These are phyloP conservation scores for Thunnus thynnus DNA, from an alignment of 2,113 vertebrate genomes.

Conservation along the genomic window DNA sequence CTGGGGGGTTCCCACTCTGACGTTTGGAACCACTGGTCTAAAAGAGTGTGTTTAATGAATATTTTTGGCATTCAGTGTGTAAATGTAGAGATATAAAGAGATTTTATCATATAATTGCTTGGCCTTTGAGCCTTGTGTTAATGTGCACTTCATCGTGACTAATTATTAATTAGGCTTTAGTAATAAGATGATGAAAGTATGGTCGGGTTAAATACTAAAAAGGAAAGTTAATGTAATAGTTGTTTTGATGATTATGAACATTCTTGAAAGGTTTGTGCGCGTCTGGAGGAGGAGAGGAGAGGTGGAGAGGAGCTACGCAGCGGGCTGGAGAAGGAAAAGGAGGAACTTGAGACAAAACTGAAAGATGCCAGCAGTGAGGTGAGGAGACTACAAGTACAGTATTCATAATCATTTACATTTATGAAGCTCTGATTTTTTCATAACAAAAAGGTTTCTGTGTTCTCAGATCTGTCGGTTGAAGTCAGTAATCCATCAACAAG, in stretches of 20 bases:
- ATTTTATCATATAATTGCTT: conserved; percentile 57
- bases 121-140: conserved; percentile 39
- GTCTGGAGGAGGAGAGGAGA: conserved; percentile 89
- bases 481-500: conserved; percentile 67
- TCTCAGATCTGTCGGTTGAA: conserved; percentile 82
- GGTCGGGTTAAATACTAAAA: conserved; percentile 17
- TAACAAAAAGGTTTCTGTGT: neutral
- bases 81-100: conserved; percentile 40
- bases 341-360: conserved; percentile 85
- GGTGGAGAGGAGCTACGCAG: conserved; percentile 84
- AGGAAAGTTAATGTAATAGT: conserved; percentile 1
- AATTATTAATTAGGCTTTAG: conserved; percentile 38
- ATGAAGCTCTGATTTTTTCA: neutral
- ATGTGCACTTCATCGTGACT: conserved; percentile 24
- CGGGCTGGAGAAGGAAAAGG: conserved; percentile 88
- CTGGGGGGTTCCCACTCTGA: neutral
- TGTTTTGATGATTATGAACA: conserved; percentile 27
- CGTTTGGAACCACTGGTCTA: conserved; percentile 1
- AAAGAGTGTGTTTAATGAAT: conserved; percentile 38
- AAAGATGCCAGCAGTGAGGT: conserved; percentile 90
- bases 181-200: conserved; percentile 27
- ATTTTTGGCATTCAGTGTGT: conserved; percentile 11
- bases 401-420: neutral
- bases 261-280: conserved; percentile 66
- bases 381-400: conserved; percentile 40